Percentiles rank a stretch among this genome's conserved stretches.
Conservation (phyloP, 2,797 vertebrate species). For the Bufotes viridis region DNA sequence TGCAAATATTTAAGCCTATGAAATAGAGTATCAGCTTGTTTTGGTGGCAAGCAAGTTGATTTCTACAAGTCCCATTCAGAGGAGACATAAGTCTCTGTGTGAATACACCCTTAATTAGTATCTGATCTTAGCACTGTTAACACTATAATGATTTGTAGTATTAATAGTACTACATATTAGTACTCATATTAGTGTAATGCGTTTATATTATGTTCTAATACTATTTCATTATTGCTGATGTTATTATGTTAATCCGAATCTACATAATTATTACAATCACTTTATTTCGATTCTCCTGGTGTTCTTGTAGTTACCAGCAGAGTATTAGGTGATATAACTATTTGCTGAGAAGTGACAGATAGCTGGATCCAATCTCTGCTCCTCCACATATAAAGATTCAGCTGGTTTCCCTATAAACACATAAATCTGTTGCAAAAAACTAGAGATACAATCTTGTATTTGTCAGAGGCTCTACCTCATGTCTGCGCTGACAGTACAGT, state of each 20-base stretch:
- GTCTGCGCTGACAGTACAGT: constrained; percentile 49
- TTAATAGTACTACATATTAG: neutral
- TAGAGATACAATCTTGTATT: constrained; percentile 49
- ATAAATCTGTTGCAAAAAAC: constrained; percentile 26
- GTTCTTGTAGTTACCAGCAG: too few relatives aligned
- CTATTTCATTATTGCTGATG: neutral
- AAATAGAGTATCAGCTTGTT: too few relatives aligned
- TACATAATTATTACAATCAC: too few relatives aligned
- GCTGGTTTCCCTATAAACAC: constrained; percentile 45
- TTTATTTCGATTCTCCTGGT: too few relatives aligned
- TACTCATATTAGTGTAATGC: neutral
- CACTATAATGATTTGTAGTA: neutral
- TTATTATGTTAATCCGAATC: too few relatives aligned
- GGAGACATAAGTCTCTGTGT: too few relatives aligned
- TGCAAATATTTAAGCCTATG: too few relatives aligned
- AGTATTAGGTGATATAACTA: neutral
- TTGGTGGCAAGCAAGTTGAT: too few relatives aligned
- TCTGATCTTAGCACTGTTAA: neutral
- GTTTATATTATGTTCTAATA: neutral
- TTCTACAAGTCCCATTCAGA: too few relatives aligned
- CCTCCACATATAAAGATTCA: constrained; percentile 24
- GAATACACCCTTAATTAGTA: neutral
- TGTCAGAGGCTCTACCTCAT: constrained; percentile 44
- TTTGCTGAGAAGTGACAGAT: constrained; percentile 16
- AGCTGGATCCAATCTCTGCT: neutral